Percentiles rank a stretch among this genome's conserved stretches.
These are phyloP conservation scores for Leptopilina syphax DNA, from an alignment of 2,888 invertebrate genomes.

Conservation along the genomic window DNA sequence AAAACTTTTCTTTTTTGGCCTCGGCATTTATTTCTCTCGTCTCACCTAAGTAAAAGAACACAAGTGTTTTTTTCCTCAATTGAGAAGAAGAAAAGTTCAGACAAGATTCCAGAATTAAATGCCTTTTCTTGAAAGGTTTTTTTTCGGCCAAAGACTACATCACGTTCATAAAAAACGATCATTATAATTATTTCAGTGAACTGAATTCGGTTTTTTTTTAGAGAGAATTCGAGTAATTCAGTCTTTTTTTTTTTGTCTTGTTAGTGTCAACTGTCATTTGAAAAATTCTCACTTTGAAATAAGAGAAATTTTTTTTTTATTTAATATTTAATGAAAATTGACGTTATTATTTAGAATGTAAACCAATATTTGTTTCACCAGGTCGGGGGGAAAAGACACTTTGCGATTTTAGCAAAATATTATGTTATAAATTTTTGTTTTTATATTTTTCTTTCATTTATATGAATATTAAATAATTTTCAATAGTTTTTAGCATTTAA, in stretches of 20 bases:
- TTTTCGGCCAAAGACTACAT: neutral
- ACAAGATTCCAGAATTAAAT: constrained; percentile 24
- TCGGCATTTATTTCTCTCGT: neutral
- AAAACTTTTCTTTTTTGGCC: neutral
- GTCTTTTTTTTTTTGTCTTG: neutral
- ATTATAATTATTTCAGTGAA: neutral
- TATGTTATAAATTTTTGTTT: too few relatives aligned
- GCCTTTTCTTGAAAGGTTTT: constrained; percentile 19
- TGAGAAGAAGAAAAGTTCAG: constrained; percentile 23
- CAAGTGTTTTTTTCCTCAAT: constrained; percentile 14
- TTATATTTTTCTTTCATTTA: too few relatives aligned
- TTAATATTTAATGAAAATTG: too few relatives aligned
- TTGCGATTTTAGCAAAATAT: too few relatives aligned
- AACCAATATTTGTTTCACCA: too few relatives aligned
- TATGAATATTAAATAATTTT: too few relatives aligned
- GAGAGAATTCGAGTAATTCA: neutral
- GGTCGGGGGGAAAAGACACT: too few relatives aligned
- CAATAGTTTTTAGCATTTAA: too few relatives aligned
- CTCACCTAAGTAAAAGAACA: neutral
- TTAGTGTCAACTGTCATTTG: too few relatives aligned
- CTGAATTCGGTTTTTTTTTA: neutral
- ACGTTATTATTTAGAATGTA: too few relatives aligned
- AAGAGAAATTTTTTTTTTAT: too few relatives aligned
- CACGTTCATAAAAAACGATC: neutral
- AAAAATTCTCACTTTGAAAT: too few relatives aligned